phyloP scores from a whole-genome alignment of 2,888 invertebrate genomes.

The Gisinianus flammeolus region DNA sequence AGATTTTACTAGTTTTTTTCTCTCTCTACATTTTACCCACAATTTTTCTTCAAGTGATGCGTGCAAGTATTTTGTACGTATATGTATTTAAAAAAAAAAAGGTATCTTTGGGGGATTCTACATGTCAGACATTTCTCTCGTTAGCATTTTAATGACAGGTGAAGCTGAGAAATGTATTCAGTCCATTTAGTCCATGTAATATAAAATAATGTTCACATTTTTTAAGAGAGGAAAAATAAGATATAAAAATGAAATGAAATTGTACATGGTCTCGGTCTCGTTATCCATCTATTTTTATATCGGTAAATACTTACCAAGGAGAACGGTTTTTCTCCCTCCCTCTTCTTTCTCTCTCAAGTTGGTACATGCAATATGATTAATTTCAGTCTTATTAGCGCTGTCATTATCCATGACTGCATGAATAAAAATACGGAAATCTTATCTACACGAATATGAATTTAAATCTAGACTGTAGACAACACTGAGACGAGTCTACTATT shows the following conservation, averaged over 20 bases:
- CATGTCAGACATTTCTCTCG: conserved; percentile 18
- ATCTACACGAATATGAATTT: no score
- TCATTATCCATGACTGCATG: no score
- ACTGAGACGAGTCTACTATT: no score
- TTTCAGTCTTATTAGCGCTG: neutral
- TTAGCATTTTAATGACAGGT: conserved; percentile 32
- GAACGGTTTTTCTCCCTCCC: neutral
- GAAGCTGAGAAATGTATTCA: conserved; percentile 6
- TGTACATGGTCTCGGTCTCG: no score
- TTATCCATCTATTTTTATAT: no score
- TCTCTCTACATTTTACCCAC: conserved; percentile 1
- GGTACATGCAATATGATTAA: neutral
- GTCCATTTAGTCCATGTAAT: neutral
- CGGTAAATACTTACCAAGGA: no score
- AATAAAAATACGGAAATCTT: no score
- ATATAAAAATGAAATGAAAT: neutral
- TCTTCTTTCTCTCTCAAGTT: no score
- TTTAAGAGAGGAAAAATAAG: neutral
- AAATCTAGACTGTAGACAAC: no score
- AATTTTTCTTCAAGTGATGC: conserved; percentile 18
- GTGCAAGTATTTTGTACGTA: conserved; percentile 28
- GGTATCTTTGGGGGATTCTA: conserved; percentile 19
- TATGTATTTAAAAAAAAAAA: conserved; percentile 7
- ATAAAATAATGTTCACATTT: conserved; percentile 22
- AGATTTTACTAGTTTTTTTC: conserved; percentile 14